Base-by-base conservation (phyloP, 2,888 invertebrate species). In the Ceraclea dissimilis region DNA sequence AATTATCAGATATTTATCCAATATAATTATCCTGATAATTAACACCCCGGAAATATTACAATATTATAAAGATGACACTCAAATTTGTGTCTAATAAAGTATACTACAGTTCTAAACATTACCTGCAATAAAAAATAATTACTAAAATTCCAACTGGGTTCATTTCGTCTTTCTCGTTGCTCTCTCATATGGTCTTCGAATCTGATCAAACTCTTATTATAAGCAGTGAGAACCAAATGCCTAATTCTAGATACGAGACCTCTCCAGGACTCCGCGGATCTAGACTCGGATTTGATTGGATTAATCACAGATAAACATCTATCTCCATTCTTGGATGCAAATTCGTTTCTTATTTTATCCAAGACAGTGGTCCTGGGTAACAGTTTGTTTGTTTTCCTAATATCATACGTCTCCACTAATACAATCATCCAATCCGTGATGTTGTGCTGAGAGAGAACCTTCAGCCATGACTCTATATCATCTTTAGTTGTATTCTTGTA, bases 351-450 rank as follows among this genome's bases (percentile, higher is more conserved):
- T 61, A 97, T 90, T 79, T 94, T 95, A 72, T 97, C 96, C 64
- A 93, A 75, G 19, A 97, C 95, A 2, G 95, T 95, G 13, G 93
- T 93, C 63, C 96, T 81, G 1, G 93, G 91, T 54, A 97, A 74
- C 16, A 97, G 74, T 72, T 97, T 96, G 68, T 93, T 93, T 52
- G 92, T 86, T 73, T 93, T 90, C 67, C 91, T 86, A 65, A 88
- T 86, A 72, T 96, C 96, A 70, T 92, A 88, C 52, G 90, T 91
- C 73, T 94, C 94, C 47, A 97, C 93, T 62, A 93, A 79, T 44
- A 96, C 84, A 67, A 97, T 89, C 81, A 97, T 83, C 95, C 94
- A 97, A 72, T 96, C 95, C 52, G 84, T 81, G 56, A 93, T 83
- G 58, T 86, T 86, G 66, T 84, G 83, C 57, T 82, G 81, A 63